phyloP scores from a whole-genome alignment of 2,888 invertebrate genomes.

The Aphodius sticticus region DNA sequence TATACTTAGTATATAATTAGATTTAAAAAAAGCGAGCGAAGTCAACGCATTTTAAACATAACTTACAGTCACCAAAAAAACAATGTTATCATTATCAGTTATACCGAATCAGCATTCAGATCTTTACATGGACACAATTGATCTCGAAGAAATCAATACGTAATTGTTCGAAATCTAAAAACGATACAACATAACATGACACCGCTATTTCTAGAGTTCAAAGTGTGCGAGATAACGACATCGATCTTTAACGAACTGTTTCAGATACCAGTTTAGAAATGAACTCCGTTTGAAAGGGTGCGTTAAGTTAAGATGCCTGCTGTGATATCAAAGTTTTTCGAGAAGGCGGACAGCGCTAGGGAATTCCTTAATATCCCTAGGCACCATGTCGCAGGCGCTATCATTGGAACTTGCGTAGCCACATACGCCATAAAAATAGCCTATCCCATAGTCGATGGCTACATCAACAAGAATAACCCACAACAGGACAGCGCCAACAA shows the following conservation, averaged over 20 bases:
- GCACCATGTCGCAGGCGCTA: constrained; percentile 67
- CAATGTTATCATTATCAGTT: background rate
- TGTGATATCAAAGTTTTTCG: constrained; percentile 72
- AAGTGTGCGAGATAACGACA: background rate
- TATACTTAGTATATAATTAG: no score
- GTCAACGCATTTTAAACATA: no score
- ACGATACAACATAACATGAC: background rate
- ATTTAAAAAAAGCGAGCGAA: no score
- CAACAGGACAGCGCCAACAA: constrained; percentile 55
- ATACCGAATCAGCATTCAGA: background rate
- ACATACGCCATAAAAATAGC: constrained; percentile 68
- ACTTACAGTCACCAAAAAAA: background rate
- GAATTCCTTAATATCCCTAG: constrained; percentile 63
- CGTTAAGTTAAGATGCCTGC: constrained; percentile 63
- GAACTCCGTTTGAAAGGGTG: background rate
- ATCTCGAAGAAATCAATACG: background rate
- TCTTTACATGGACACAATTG: background rate
- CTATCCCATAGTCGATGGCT: constrained; percentile 66
- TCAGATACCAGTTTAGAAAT: background rate
- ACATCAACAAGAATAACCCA: constrained; percentile 55
- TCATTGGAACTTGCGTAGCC: constrained; percentile 66
- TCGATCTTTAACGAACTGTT: background rate
- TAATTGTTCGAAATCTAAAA: background rate
- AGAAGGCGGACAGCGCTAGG: constrained; percentile 65
- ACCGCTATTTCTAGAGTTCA: background rate